These are phyloP conservation scores for Thalpophila matura DNA, from an alignment of 2,888 invertebrate genomes.

Conservation along the genomic window DNA sequence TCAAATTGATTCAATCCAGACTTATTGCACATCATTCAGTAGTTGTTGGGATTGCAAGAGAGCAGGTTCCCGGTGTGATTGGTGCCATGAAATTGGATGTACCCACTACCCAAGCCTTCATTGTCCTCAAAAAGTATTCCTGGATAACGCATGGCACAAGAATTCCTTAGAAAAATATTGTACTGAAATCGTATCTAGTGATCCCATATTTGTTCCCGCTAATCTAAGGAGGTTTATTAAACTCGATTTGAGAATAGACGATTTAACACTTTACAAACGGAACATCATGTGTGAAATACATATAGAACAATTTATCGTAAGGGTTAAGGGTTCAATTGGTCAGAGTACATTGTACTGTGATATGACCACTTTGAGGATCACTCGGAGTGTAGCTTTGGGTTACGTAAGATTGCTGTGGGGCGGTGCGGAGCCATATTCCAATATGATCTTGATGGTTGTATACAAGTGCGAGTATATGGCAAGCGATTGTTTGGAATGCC, in stretches of 20 bases:
- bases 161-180: conserved; percentile 41
- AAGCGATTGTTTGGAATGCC: conserved; percentile 58
- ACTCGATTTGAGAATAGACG: conserved; percentile 65
- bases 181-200: conserved; percentile 60
- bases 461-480: conserved; percentile 67
- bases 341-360: conserved; percentile 46
- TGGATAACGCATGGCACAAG: conserved; percentile 51
- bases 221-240: conserved; percentile 59
- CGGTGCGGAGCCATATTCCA: conserved; percentile 70
- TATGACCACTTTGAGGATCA: conserved; percentile 34
- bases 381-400: conserved; percentile 55
- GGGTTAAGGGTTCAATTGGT: conserved; percentile 39
- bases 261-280: conserved; percentile 65
- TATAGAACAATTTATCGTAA: conserved; percentile 41
- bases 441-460: conserved; percentile 66
- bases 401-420: conserved; percentile 67
- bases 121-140: conserved; percentile 64
- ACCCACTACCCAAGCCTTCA: conserved; percentile 62
- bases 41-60: conserved; percentile 66
- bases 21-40: conserved; percentile 42
- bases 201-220: conserved; percentile 66
- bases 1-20: conserved; percentile 24
- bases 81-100: conserved; percentile 68
- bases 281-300: conserved; percentile 65
- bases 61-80: conserved; percentile 60